These are phyloP conservation scores for Parazoanthus swiftii DNA, from an alignment of 92 coral and sea anemone genomes.

Conservation along the genomic window DNA sequence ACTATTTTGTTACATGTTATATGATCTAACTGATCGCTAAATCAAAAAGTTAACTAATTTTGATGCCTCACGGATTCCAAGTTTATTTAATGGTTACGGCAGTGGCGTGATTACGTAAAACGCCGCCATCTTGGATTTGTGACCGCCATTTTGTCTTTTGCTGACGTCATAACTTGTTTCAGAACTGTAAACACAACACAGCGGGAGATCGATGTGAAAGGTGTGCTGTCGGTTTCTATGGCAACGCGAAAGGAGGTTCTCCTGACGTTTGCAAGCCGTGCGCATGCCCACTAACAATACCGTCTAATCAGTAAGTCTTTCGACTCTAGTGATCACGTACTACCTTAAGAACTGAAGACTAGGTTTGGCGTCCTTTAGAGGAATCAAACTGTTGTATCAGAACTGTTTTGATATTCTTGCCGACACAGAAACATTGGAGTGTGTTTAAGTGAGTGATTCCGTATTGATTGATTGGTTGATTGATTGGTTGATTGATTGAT, in stretches of 20 bases:
- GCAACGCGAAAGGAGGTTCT: slow-evolving; percentile 77
- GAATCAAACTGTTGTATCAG: too few relatives aligned
- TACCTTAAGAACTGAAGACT: neutral
- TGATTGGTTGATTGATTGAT: too few relatives aligned
- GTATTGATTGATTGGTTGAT: too few relatives aligned
- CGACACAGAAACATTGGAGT: too few relatives aligned
- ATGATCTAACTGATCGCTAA: too few relatives aligned
- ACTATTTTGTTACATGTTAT: too few relatives aligned
- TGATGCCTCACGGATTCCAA: neutral
- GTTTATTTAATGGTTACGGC: too few relatives aligned
- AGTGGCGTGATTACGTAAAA: too few relatives aligned
- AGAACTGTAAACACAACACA: slow-evolving; percentile 88
- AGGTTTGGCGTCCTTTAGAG: neutral
- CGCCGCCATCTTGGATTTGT: too few relatives aligned
- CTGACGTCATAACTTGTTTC: neutral
- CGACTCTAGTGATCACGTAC: neutral
- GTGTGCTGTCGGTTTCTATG: slow-evolving; percentile 92
- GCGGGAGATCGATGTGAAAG: slow-evolving; percentile 80
- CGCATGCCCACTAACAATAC: slow-evolving; percentile 77
- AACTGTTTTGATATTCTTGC: too few relatives aligned
- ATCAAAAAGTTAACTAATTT: too few relatives aligned
- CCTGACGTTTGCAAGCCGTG: slow-evolving; percentile 80
- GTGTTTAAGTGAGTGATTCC: neutral
- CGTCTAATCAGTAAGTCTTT: slow-evolving; percentile 81
- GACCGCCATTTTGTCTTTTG: too few relatives aligned